phyloP scores from a whole-genome alignment of 23 tunicate genomes.

The Styela plicata region DNA sequence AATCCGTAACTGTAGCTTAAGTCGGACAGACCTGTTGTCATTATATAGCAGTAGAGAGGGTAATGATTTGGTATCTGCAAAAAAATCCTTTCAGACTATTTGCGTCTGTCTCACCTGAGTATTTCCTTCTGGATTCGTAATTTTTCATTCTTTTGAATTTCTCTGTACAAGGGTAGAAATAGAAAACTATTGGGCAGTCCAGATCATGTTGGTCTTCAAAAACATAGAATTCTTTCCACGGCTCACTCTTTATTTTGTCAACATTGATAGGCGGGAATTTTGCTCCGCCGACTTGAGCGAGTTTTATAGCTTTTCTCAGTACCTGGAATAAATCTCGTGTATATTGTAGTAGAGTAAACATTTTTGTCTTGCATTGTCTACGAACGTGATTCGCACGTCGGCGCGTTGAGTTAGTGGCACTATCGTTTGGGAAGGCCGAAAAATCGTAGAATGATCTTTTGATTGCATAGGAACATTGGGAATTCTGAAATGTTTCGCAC shows the following conservation, averaged over 20 bases:
- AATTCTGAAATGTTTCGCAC: no score
- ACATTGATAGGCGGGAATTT: slow-evolving; percentile 10
- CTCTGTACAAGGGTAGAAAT: not conserved
- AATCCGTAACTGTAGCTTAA: no score
- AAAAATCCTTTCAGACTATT: no score
- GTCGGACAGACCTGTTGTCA: no score
- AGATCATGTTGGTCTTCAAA: slow-evolving; percentile 6
- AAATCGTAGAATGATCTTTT: no score
- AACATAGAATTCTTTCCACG: slow-evolving; percentile 19
- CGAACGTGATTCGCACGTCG: no score
- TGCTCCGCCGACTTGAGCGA: not conserved
- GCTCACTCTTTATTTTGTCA: slow-evolving; percentile 13
- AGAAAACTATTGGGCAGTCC: slow-evolving; percentile 24
- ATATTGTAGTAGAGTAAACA: not conserved
- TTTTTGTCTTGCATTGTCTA: no score
- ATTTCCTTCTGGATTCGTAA: not conserved
- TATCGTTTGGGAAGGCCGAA: no score
- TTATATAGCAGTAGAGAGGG: no score
- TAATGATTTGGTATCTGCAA: no score
- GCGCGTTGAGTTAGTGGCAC: no score
- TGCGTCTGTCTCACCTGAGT: not conserved
- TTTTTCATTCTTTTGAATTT: slow-evolving; percentile 18
- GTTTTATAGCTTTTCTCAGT: not conserved
- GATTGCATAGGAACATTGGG: no score
- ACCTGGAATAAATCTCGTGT: not conserved